phyloP scores from a whole-genome alignment of 2,113 vertebrate genomes.

The Harpagus bidentatus region DNA sequence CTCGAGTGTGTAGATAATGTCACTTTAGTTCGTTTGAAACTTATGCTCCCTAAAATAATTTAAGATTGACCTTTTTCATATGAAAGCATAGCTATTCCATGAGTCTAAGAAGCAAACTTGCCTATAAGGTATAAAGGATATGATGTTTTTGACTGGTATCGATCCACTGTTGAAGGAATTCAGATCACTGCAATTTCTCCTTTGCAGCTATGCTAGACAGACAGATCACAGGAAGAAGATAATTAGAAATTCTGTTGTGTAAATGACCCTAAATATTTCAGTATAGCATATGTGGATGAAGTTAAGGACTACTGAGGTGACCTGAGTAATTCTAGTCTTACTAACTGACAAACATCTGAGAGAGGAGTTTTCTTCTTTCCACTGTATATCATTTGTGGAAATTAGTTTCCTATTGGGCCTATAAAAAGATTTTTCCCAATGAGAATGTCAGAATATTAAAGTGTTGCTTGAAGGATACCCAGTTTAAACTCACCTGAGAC shows the following conservation, averaged over 20 bases:
- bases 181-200: neutral
- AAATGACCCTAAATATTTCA: neutral
- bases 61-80: neutral
- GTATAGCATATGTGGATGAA: neutral
- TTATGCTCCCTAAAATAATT: slow-evolving; percentile 6
- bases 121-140: neutral
- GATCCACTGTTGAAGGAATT: neutral
- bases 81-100: neutral
- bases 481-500: neutral
- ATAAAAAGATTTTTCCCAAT: neutral
- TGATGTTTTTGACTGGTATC: neutral
- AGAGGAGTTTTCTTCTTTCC: neutral
- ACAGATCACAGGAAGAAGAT: neutral
- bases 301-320: neutral
- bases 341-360: neutral
- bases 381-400: neutral
- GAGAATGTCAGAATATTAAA: neutral
- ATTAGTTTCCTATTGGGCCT: neutral
- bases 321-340: neutral
- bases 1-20: neutral
- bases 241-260: neutral
- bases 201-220: neutral
- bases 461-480: neutral
- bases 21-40: neutral
- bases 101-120: neutral